Base-by-base conservation (phyloP, 2,797 vertebrate species). In the Parauchenoglanis ngamensis region DNA sequence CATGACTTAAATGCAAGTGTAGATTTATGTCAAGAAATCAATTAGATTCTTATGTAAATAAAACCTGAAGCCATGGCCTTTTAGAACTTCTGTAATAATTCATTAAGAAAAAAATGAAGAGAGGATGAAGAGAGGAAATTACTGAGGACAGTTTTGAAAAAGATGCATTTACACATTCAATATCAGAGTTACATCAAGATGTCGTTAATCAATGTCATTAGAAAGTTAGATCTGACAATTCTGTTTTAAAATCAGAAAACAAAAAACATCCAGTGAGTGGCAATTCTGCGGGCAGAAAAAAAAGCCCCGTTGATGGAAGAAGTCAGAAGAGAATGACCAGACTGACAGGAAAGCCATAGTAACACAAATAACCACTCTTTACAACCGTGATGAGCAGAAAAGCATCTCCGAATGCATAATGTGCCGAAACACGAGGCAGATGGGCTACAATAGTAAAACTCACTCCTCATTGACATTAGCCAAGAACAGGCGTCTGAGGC, bases 141-240 rank as follows among this genome's bases (percentile, higher is more conserved):
- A n/a, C 11, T n/a, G 23, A 7, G 35, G 23, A 44, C 40, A 44
- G 21, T 40, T 72, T 72, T 7, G 8, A 52, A 52, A 13, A 76
- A 25, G 12, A 75, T 49, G 25, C 6, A 15, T n/a, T 49, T 13
- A 46, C 44, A 25, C 11, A 46, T 73, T 73, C 19, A 44, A n/a
- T 46, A 73, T 73, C 40, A 46, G 13, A 10, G 3, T 75, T n/a
- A 77, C 7, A 77, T 54, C 28, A 54, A n/a, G 23, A 75, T n/a
- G 44, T 75, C 28, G 25, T 49, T 73, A 21, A 75, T 73, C 21
- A 57, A 35, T 84, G 83, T 76, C 6, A 76, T 54, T 54, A n/a
- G 25, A 70, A 73, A 13, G 10, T 56, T 70, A 72, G 28, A 59
- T 59, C 57, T 23, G 21, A 57, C 17, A 57, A 56, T 17, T 17